phyloP scores from a whole-genome alignment of 1,140 invertebrate genomes.

The Frieseomelitta varia region DNA sequence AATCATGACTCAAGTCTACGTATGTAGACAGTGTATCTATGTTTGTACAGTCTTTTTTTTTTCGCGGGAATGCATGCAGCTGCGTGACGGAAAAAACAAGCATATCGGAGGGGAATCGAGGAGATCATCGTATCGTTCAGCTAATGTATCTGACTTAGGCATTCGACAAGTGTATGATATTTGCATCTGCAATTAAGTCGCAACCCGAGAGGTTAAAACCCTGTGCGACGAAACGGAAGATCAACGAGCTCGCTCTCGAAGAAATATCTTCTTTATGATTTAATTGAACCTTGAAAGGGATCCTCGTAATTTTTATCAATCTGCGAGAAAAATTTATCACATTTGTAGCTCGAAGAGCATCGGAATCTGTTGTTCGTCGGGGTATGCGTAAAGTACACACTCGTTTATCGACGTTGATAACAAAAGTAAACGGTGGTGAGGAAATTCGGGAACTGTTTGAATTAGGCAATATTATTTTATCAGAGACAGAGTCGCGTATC shows the following conservation, averaged over 20 bases:
- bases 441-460: slow-evolving; percentile 15
- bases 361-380: not conserved
- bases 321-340: not conserved
- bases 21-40: slow-evolving; percentile 21
- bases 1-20: slow-evolving; percentile 64
- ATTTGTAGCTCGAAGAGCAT: not conserved
- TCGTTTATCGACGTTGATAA: slow-evolving; percentile 29
- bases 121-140: not conserved
- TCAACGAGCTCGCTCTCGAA: not conserved
- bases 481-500: slow-evolving; percentile 5
- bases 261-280: not conserved
- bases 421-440: not conserved
- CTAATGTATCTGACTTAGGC: not conserved
- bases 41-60: slow-evolving; percentile 37
- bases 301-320: not conserved
- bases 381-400: slow-evolving; percentile 19
- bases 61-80: slow-evolving; percentile 29
- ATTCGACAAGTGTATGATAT: not conserved
- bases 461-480: slow-evolving; percentile 26
- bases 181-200: slow-evolving; percentile 24
- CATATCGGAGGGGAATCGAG: slow-evolving; percentile 1
- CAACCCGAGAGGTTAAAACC: not conserved
- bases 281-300: not conserved
- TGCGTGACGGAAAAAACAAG: slow-evolving; percentile 24
- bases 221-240: not conserved